A percentile compares a stretch with the other conserved stretches of the same genome.
Conservation (phyloP, 2,113 vertebrate genomes). For the Agapornis roseicollis region DNA sequence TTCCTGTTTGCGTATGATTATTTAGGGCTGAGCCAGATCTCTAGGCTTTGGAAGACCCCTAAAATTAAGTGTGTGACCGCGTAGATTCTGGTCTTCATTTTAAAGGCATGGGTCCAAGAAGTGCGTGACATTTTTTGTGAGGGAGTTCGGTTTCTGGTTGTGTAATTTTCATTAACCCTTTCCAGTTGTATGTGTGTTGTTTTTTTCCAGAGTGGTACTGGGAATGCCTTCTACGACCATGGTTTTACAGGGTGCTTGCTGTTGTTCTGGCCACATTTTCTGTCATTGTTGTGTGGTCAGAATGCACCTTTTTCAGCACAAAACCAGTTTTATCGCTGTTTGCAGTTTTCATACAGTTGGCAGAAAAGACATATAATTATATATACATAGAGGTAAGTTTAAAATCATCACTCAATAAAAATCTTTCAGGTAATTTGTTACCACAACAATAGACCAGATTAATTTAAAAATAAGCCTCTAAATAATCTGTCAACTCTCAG, state of each 20-base stretch:
- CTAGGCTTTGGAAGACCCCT: not conserved
- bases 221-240: conserved; percentile 86
- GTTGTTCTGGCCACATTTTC: conserved; percentile 84
- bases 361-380: conserved; percentile 89
- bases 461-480: not conserved
- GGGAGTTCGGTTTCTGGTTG: not conserved
- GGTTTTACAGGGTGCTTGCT: conserved; percentile 84
- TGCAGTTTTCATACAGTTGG: conserved; percentile 88
- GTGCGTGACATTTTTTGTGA: not conserved
- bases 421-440: not conserved
- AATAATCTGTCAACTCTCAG: not conserved
- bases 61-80: not conserved
- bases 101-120: not conserved
- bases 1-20: not conserved
- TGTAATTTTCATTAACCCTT: not conserved
- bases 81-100: not conserved
- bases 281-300: conserved; percentile 92
- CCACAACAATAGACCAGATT: not conserved
- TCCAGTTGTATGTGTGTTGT: not conserved
- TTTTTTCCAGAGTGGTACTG: conserved; percentile 90
- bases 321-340: conserved; percentile 88
- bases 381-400: conserved; percentile 89
- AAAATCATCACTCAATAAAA: not conserved
- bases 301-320: conserved; percentile 95
- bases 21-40: not conserved